Evolutionary conservation across 1,140 invertebrate species (phyloP), one percentile per base, ranked within the genome.

Genomic region (Galendromus occidentalis): DNA sequence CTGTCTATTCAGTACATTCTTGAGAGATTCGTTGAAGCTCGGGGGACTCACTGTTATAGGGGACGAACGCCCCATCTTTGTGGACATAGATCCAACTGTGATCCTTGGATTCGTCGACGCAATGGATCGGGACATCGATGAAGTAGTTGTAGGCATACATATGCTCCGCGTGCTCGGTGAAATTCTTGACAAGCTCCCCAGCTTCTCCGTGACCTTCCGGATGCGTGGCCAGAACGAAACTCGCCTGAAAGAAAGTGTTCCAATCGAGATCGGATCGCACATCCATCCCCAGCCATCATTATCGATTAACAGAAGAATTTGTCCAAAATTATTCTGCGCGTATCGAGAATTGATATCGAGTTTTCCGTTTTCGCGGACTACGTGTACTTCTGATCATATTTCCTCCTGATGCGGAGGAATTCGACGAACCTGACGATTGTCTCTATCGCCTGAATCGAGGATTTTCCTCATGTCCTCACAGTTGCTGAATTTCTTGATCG

Each of bases 21-120:
- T 47, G 4, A 5, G 5, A 4, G 4, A 22, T 47, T 28, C 18
- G 17, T 47, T 47, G 4, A 47, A 5, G 28, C 4, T 25, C 22
- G 22, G n/a, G n/a, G n/a, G 42, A 70, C 67, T 71, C 75, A 85
- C 85, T 81, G 71, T 82, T 78, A 78, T 83, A 89, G 72, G 83
- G 81, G 73, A 84, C 85, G 70, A 83, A 80, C 63, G 76, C 74
- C 63, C 70, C 68, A 70, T 92, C 88, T 78, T 92, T 93, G 73
- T 87, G 87, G 25, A 91, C 88, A 75, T 89, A 83, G 39, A 91
- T 78, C 55, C 84, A 76, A 42, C 86, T 84, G 68, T 80, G 75
- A 71, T 81, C 82, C 67, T 81, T 79, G 45, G 69, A 44, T 9
- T 69, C 55, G 30, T 64, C 44, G 30, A 64, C 22, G 20, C 51